Evolutionary conservation across 2,797 vertebrate species (phyloP).

Genomic region (Allobates femoralis): DNA sequence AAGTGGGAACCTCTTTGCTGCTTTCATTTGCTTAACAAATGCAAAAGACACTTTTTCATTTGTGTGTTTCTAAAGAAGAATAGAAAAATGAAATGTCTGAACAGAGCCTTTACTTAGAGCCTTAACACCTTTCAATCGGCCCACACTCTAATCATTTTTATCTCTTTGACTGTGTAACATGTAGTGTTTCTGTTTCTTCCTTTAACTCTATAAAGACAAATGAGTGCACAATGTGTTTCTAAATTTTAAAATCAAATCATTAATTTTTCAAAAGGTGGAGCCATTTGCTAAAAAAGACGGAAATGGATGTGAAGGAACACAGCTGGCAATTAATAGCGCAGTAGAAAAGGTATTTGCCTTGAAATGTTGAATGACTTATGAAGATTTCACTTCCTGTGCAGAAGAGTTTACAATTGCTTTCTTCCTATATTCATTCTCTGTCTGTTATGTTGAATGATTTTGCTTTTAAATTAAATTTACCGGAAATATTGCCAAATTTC

Average conservation of each 20-base stretch:
- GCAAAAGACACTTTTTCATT: too few relatives aligned
- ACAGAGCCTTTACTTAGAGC: too few relatives aligned
- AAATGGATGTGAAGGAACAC: conserved; percentile 75
- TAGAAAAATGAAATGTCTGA: too few relatives aligned
- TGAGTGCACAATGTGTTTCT: neutral
- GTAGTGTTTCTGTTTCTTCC: neutral
- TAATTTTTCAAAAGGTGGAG: conserved; percentile 73
- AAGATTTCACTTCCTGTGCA: neutral
- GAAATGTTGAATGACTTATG: neutral
- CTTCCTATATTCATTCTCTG: neutral
- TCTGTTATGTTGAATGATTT: neutral
- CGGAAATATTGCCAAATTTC: neutral
- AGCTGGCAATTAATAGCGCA: conserved; percentile 75
- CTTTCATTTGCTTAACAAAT: too few relatives aligned
- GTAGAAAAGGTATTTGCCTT: conserved; percentile 73
- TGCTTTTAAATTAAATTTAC: neutral
- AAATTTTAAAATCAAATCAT: neutral
- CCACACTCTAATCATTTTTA: too few relatives aligned
- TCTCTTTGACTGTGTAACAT: too few relatives aligned
- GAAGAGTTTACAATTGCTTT: neutral
- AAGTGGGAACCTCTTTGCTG: too few relatives aligned
- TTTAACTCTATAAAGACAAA: neutral
- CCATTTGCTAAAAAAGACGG: conserved; percentile 73
- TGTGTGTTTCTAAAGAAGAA: too few relatives aligned
- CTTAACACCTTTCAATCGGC: too few relatives aligned